Evolutionary conservation across 2,888 invertebrate genomes (phyloP), one percentile per base, ranked within the genome.

Genomic region (Lithodes maja): DNA sequence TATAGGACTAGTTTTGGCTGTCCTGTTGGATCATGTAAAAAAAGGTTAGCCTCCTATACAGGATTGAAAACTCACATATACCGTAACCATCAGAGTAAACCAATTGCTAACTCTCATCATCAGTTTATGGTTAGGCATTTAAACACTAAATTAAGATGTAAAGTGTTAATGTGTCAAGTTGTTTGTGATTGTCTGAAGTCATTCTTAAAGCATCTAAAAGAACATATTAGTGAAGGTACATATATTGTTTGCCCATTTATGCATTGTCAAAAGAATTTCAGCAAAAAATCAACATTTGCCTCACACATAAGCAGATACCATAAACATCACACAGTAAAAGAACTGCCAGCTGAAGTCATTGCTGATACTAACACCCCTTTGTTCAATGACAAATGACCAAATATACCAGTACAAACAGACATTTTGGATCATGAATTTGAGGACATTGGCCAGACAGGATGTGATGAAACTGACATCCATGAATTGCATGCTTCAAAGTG

Each of bases 51-150:
- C 54, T 80, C 80, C 3, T 80, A 55, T 55, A 80, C 80, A 55
- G 80, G 80, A 33, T n/a, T 80, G n/a, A 52, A 33, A 12, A 50
- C 61, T 80, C 80, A 80, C n/a, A 54, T 80, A 50, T 80, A 80
- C n/a, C 55, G 80, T 80, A 33, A 80, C 54, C 80, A 80, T 80
- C 61, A 55, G 9, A 3, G 49, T 49, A 80, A 80, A 80, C 5
- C 5, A 7, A 12, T 2, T 2, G 54, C 9, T 12, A 80, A n/a
- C 2, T 2, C 52, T 77, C 49, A 80, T 55, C 9, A 55, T 2
- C 7, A 80, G 17, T 80, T 80, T 3, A 49, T 54, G 54, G 80
- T 54, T 49, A 55, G 52, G 7, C 12, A 52, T 54, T 9, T 53
- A 7, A 80, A 54, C n/a, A 33, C 17, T 53, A 80, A 80, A 54